These are phyloP conservation scores for Stenotaenia linearis DNA, from an alignment of 2,888 invertebrate genomes.

Conservation along the genomic window DNA sequence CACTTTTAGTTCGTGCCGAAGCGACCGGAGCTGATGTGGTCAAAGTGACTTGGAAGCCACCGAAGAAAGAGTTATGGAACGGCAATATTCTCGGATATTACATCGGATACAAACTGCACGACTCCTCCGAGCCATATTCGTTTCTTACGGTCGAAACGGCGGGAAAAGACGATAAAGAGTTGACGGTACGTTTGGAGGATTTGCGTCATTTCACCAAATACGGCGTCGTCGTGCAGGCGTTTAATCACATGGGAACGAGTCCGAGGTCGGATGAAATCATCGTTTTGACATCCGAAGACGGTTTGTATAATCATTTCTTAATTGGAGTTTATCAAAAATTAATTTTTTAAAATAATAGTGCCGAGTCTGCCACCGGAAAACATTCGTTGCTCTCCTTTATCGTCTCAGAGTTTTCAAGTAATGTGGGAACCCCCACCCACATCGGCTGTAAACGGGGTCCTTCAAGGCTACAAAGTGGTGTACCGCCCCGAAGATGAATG, in stretches of 20 bases:
- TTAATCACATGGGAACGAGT: slow-evolving; percentile 46
- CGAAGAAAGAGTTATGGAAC: slow-evolving; percentile 44
- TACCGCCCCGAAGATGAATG: slow-evolving; percentile 72
- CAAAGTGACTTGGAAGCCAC: slow-evolving; percentile 63
- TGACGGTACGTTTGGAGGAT: slow-evolving; percentile 41
- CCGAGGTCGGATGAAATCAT: slow-evolving; percentile 44
- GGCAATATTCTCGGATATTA: slow-evolving; percentile 49
- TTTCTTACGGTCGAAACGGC: slow-evolving; percentile 39
- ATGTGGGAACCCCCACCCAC: slow-evolving; percentile 65
- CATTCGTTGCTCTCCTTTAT: slow-evolving; percentile 66
- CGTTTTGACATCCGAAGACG: slow-evolving; percentile 47
- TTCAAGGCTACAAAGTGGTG: slow-evolving; percentile 47
- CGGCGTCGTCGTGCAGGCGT: slow-evolving; percentile 46
- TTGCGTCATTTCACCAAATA: slow-evolving; percentile 48
- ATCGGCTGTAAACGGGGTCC: slow-evolving; percentile 58
- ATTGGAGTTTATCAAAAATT: background rate
- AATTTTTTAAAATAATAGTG: slow-evolving; percentile 51
- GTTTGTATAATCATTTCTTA: too few species aligned
- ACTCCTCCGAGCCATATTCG: slow-evolving; percentile 35
- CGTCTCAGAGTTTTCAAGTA: slow-evolving; percentile 69
- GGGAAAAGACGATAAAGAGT: slow-evolving; percentile 33
- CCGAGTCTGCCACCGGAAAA: slow-evolving; percentile 73
- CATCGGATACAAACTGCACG: slow-evolving; percentile 44
- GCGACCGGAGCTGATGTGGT: slow-evolving; percentile 65
- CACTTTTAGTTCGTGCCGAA: slow-evolving; percentile 63